Evolutionary conservation across 1,140 invertebrate species (phyloP).

Genomic region (Chymomyza costata): DNA sequence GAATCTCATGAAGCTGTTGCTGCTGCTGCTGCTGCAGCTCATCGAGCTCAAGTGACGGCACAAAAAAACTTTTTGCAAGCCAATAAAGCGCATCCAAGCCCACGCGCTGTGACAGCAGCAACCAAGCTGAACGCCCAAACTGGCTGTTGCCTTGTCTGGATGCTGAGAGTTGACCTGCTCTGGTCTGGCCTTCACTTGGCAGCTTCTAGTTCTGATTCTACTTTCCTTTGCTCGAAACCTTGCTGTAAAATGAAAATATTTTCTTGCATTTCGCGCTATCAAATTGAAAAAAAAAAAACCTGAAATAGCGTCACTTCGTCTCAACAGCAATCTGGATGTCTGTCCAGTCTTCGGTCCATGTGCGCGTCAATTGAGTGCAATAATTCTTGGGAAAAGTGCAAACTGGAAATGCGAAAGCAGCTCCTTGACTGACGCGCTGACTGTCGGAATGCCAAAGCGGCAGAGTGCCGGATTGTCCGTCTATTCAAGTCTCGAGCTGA

Average conservation of each 20-base stretch:
- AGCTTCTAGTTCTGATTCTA: too few species aligned
- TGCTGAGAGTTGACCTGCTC: too few species aligned
- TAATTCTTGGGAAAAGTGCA: slow-evolving; percentile 65
- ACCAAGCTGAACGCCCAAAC: slow-evolving; percentile 6
- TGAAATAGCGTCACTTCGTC: slow-evolving; percentile 42
- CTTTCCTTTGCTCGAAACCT: too few species aligned
- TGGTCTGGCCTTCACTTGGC: too few species aligned
- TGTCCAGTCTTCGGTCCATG: neutral
- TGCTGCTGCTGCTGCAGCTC: too few species aligned
- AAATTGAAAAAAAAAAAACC: slow-evolving; percentile 20
- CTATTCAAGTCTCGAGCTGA: slow-evolving; percentile 13
- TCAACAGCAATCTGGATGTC: slow-evolving; percentile 20
- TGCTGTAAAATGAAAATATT: slow-evolving; percentile 56
- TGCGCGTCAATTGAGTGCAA: slow-evolving; percentile 68
- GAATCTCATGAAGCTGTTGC: slow-evolving; percentile 41
- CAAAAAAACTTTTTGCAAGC: slow-evolving; percentile 44
- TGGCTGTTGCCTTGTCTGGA: too few species aligned
- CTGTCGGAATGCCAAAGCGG: neutral
- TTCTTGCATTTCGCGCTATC: slow-evolving; percentile 34
- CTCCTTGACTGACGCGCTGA: slow-evolving; percentile 1
- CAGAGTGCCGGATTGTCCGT: neutral
- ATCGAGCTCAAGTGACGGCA: slow-evolving; percentile 41
- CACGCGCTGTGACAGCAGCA: slow-evolving; percentile 5
- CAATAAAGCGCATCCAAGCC: slow-evolving; percentile 34
- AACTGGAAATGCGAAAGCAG: slow-evolving; percentile 47